phyloP scores from a whole-genome alignment of 2,888 invertebrate genomes.

The Conistra vaccinii region DNA sequence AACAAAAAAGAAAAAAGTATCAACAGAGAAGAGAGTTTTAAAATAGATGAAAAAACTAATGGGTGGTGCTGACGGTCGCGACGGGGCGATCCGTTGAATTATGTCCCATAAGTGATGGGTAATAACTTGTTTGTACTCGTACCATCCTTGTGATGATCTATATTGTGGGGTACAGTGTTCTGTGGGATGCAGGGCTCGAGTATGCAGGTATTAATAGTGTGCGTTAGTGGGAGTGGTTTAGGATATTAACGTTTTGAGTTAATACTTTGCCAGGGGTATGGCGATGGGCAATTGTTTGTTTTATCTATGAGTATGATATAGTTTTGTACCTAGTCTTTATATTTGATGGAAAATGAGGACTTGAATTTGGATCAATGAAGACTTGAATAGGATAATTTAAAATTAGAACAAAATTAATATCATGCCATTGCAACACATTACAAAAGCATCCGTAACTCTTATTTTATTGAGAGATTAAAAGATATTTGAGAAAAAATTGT shows the following conservation, averaged over 20 bases:
- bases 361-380: neutral
- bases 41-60: constrained; percentile 79
- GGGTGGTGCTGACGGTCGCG: constrained; percentile 68
- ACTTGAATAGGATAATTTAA: neutral
- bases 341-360: neutral
- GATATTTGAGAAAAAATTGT: neutral
- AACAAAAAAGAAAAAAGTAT: constrained; percentile 35
- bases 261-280: neutral
- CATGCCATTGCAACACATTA: neutral
- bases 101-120: constrained; percentile 73
- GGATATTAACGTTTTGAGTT: constrained; percentile 34
- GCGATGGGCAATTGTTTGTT: neutral
- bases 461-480: neutral
- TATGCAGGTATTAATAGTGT: constrained; percentile 40
- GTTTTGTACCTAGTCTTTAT: neutral
- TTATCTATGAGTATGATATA: neutral
- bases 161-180: constrained; percentile 26
- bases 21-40: constrained; percentile 66
- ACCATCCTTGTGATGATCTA: constrained; percentile 72
- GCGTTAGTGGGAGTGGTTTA: neutral
- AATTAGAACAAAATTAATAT: neutral
- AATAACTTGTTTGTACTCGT: constrained; percentile 71
- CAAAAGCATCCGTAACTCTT: neutral
- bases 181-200: neutral
- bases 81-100: constrained; percentile 73